A percentile compares a stretch with the other conserved stretches of the same genome.
phyloP scores from a whole-genome alignment of 2,888 invertebrate species.

The Zootermopsis nevadensis region DNA sequence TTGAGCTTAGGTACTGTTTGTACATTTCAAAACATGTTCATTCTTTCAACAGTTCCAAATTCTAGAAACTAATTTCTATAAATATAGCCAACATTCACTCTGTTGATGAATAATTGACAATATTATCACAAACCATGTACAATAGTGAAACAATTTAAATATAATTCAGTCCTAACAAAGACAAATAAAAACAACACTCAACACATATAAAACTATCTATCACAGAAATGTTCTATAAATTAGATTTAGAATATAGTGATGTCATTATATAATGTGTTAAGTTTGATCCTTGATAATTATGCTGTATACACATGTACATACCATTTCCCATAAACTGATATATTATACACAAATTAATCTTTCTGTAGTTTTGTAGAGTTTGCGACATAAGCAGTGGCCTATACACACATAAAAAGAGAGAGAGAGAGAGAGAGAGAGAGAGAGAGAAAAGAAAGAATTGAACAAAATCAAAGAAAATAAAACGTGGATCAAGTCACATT shows the following conservation, averaged over 20 bases:
- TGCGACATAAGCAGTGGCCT: too few relatives aligned
- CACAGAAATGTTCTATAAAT: background rate
- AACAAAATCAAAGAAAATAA: too few relatives aligned
- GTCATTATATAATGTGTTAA: background rate
- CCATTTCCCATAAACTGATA: too few relatives aligned
- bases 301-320: too few relatives aligned
- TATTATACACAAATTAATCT: too few relatives aligned
- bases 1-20: background rate
- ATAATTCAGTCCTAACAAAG: background rate
- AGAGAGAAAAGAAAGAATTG: too few relatives aligned
- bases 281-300: too few relatives aligned
- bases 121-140: slow-evolving; percentile 4
- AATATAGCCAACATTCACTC: background rate
- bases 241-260: background rate
- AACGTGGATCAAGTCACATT: too few relatives aligned
- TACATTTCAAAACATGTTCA: background rate
- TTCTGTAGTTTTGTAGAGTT: too few relatives aligned
- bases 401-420: too few relatives aligned
- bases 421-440: too few relatives aligned
- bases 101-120: background rate
- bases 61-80: background rate
- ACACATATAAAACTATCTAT: background rate
- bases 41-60: background rate
- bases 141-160: background rate
- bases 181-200: background rate